phyloP scores from a whole-genome alignment of 2,888 invertebrate genomes.

The Mimachlamys varia region DNA sequence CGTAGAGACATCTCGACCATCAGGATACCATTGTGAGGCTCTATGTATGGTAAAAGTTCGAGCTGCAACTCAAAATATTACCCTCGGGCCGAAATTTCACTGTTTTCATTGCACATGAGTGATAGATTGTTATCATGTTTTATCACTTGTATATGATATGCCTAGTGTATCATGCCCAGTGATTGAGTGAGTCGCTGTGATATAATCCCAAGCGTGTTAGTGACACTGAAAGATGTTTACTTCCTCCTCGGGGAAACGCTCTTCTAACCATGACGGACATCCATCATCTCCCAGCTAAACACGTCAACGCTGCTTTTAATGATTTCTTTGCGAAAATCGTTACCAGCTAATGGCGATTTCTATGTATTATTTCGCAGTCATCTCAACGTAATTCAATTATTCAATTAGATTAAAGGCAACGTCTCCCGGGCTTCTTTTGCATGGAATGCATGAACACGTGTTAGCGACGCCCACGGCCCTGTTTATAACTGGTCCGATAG shows the following conservation, averaged over 20 bases:
- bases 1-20: too few species aligned
- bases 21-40: too few species aligned
- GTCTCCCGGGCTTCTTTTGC: background rate
- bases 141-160: background rate
- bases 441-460: background rate
- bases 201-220: background rate
- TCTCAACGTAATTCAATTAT: conserved; percentile 2
- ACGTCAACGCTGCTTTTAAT: background rate
- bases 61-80: too few species aligned
- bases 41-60: too few species aligned
- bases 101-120: background rate
- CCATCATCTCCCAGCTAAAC: background rate
- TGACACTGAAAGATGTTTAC: background rate
- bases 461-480: background rate
- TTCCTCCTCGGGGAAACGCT: background rate
- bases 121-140: background rate
- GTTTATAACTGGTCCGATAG: background rate
- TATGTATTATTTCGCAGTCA: background rate
- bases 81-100: too few species aligned
- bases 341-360: background rate
- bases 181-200: background rate
- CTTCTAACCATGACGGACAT: background rate
- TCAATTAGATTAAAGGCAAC: background rate
- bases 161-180: background rate
- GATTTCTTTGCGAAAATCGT: conserved; percentile 5